These are phyloP conservation scores for Drosophila murphyi DNA, from an alignment of 1,140 invertebrate species.

Conservation along the genomic window DNA sequence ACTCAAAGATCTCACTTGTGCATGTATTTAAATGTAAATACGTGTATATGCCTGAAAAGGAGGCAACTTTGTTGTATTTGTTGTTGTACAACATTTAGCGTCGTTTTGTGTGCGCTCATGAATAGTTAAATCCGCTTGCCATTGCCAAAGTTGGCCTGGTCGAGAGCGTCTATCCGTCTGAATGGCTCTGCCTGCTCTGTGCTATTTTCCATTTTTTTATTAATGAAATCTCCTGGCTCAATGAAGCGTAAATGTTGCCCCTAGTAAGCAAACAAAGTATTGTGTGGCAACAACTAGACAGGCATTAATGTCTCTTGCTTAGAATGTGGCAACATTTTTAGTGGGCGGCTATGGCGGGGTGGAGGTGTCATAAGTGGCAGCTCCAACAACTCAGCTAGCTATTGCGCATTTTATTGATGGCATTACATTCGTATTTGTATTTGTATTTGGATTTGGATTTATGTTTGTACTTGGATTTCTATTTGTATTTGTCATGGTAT, in stretches of 20 bases:
- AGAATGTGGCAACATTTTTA: constrained; percentile 51
- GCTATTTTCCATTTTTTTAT: constrained; percentile 78
- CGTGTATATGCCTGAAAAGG: constrained; percentile 26
- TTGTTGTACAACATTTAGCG: constrained; percentile 47
- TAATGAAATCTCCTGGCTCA: constrained; percentile 82
- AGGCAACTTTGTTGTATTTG: constrained; percentile 7
- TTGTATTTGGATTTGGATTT: constrained; percentile 36
- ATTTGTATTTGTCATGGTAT: constrained; percentile 16
- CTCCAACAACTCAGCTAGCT: constrained; percentile 30
- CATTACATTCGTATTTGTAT: constrained; percentile 47
- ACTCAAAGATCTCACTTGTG: constrained; percentile 41
- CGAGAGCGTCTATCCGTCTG: background rate
- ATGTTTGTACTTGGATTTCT: constrained; percentile 3
- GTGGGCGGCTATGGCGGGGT: background rate
- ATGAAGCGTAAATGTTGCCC: constrained; percentile 75
- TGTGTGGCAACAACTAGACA: constrained; percentile 9
- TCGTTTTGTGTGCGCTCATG: constrained; percentile 65
- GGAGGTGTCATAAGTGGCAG: constrained; percentile 40
- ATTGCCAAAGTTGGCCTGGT: constrained; percentile 14
- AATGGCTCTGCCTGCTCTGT: constrained; percentile 15
- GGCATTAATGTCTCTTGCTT: constrained; percentile 63
- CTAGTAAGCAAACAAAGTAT: constrained; percentile 53
- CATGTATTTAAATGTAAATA: constrained; percentile 45
- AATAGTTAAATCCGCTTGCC: constrained; percentile 76
- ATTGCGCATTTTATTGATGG: constrained; percentile 58